Evolutionary conservation across 1,140 invertebrate genomes (phyloP).

Genomic region (Saxidomus purpurata): DNA sequence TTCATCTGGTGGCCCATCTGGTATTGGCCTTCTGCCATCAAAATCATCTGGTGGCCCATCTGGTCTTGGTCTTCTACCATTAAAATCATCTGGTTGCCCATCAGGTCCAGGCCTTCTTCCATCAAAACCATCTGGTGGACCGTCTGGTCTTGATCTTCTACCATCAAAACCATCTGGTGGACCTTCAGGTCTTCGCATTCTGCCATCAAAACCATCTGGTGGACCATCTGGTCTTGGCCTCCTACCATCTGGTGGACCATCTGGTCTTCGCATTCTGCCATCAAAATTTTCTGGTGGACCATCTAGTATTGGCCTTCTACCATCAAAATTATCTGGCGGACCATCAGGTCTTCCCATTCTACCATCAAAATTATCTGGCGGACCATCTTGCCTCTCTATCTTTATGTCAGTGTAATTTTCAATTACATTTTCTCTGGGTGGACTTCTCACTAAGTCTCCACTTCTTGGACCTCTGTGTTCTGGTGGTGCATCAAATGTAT

Average conservation of each 20-base stretch:
- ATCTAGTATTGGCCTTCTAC: not conserved
- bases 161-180: not conserved
- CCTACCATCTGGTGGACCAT: not conserved
- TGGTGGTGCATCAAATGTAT: constrained; percentile 9
- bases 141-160: not conserved
- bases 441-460: constrained; percentile 15
- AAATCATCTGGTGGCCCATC: constrained; percentile 9
- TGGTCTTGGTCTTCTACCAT: not conserved
- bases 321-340: constrained; percentile 15
- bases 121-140: not conserved
- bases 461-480: not conserved
- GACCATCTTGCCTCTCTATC: constrained; percentile 36
- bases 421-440: constrained; percentile 65
- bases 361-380: not conserved
- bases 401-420: constrained; percentile 58
- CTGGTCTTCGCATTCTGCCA: not conserved
- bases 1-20: not conserved
- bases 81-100: not conserved
- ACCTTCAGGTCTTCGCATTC: not conserved
- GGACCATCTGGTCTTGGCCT: not conserved
- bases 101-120: not conserved
- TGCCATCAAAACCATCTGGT: not conserved
- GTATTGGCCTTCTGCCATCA: not conserved
- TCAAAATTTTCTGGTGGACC: constrained; percentile 50
- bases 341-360: not conserved